These are phyloP conservation scores for Candidula unifasciata DNA, from an alignment of 2,888 invertebrate genomes.

Conservation along the genomic window DNA sequence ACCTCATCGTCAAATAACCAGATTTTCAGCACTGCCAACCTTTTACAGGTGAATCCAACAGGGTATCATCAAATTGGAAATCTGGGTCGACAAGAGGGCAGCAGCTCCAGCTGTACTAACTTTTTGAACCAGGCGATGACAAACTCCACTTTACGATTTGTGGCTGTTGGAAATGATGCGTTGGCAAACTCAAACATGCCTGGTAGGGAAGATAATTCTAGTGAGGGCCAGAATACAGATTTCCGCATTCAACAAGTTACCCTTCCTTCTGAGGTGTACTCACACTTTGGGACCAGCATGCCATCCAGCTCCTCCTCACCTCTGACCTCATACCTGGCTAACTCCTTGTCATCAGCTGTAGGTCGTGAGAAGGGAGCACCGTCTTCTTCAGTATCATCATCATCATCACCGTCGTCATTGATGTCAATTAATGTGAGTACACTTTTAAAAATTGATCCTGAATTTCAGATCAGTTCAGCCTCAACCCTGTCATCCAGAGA, in stretches of 20 bases:
- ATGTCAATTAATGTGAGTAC: constrained; percentile 30
- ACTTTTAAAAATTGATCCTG: too few relatives aligned
- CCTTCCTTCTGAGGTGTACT: constrained; percentile 3
- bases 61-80: neutral
- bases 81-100: neutral
- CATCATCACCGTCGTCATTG: neutral
- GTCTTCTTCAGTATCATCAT: neutral
- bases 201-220: neutral
- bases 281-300: constrained; percentile 16
- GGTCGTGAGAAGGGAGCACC: neutral
- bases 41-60: neutral
- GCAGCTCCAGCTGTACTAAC: neutral
- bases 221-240: neutral
- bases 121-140: neutral
- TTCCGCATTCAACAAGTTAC: neutral
- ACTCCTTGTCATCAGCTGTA: neutral
- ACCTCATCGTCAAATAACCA: neutral
- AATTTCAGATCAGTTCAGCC: too few relatives aligned
- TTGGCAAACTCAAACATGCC: neutral
- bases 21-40: neutral
- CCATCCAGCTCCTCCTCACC: neutral
- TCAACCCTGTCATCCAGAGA: too few relatives aligned
- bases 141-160: neutral
- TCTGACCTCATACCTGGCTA: neutral
- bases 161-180: constrained; percentile 30